Evolutionary conservation across 2,888 invertebrate genomes (phyloP).

Genomic region (Harmothoe impar): DNA sequence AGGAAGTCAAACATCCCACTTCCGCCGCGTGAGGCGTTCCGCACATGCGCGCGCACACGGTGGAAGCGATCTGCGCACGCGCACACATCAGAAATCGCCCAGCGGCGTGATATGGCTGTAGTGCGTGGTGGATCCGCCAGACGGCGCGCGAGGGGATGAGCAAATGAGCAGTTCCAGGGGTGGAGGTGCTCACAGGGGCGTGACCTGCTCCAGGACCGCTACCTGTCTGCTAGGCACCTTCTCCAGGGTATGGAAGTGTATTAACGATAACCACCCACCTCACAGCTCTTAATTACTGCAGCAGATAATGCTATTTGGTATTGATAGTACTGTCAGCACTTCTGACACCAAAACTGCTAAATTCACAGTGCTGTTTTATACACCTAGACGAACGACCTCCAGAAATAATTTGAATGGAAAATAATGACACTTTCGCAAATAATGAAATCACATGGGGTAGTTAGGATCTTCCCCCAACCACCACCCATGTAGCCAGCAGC

Average conservation of each 20-base stretch:
- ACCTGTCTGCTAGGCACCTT: background rate
- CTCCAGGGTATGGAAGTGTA: background rate
- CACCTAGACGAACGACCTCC: too few relatives aligned
- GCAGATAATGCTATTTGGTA: too few relatives aligned
- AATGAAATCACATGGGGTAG: too few relatives aligned
- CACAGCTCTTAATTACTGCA: too few relatives aligned
- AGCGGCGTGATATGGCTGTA: background rate
- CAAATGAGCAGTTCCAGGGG: background rate
- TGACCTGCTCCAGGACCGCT: background rate
- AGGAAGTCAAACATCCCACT: slow-evolving; percentile 18
- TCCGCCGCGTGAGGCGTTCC: slow-evolving; percentile 39
- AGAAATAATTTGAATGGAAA: too few relatives aligned
- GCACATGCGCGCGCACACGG: slow-evolving; percentile 23
- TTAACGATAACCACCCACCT: background rate
- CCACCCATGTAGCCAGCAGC: too few relatives aligned
- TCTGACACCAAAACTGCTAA: too few relatives aligned
- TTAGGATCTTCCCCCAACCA: too few relatives aligned
- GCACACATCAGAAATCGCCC: background rate
- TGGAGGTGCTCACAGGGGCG: background rate
- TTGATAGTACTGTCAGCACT: too few relatives aligned
- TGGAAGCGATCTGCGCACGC: slow-evolving; percentile 1
- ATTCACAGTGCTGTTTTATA: too few relatives aligned
- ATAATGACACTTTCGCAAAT: too few relatives aligned
- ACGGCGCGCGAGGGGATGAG: background rate
- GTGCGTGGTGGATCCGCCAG: background rate